These are phyloP conservation scores for Chloroclysta siterata DNA, from an alignment of 2,888 invertebrate genomes.

Conservation along the genomic window DNA sequence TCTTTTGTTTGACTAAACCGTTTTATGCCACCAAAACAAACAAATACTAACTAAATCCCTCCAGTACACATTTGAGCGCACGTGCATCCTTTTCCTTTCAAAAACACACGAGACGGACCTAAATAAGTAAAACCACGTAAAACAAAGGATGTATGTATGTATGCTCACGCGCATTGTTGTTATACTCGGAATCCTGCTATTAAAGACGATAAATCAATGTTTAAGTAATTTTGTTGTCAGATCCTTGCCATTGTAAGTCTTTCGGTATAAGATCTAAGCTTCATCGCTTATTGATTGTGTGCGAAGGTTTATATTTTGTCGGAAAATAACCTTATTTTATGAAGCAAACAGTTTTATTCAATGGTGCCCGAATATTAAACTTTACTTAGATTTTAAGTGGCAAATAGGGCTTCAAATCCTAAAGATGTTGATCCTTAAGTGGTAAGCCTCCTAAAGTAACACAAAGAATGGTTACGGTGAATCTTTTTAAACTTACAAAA, in stretches of 20 bases:
- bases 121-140: conserved; percentile 24
- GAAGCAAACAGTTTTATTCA: too few relatives aligned
- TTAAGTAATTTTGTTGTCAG: conserved; percentile 24
- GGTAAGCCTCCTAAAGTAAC: too few relatives aligned
- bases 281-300: conserved; percentile 14
- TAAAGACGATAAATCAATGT: conserved; percentile 25
- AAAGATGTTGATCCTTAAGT: too few relatives aligned
- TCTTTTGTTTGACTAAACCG: not conserved
- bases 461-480: too few relatives aligned
- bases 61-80: conserved; percentile 18
- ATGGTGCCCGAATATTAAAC: too few relatives aligned
- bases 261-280: not conserved
- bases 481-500: too few relatives aligned
- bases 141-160: conserved; percentile 20
- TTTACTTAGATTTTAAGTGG: too few relatives aligned
- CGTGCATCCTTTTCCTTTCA: conserved; percentile 17
- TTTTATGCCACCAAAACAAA: conserved; percentile 21
- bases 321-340: not conserved
- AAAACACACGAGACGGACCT: conserved; percentile 16
- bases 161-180: conserved; percentile 39
- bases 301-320: not conserved
- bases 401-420: too few relatives aligned
- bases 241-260: conserved; percentile 10
- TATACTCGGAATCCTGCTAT: conserved; percentile 50
- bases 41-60: not conserved